Evolutionary conservation across 2,888 invertebrate species (phyloP).

Genomic region (Punctoribates punctum): DNA sequence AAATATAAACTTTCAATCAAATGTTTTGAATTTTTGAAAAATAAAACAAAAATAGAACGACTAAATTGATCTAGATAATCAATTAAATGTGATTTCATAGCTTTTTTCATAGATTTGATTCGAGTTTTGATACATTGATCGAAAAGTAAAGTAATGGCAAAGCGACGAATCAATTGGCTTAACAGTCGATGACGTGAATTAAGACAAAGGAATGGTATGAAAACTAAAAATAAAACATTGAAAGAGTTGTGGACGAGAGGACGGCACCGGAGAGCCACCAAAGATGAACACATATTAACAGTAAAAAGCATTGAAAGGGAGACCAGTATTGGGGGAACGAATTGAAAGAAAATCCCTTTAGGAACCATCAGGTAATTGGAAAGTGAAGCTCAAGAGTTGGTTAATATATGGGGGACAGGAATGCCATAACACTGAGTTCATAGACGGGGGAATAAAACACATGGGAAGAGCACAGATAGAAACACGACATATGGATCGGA

Average conservation of each 20-base stretch:
- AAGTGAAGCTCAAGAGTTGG: constrained; percentile 16
- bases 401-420: background rate
- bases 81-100: no score
- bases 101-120: no score
- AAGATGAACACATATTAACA: background rate
- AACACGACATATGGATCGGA: constrained; percentile 35
- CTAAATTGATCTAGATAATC: no score
- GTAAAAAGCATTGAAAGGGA: constrained; percentile 28
- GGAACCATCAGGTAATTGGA: constrained; percentile 38
- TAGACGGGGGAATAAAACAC: constrained; percentile 26
- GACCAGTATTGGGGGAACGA: background rate
- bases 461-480: constrained; percentile 20
- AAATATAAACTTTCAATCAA: no score
- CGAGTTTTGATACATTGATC: no score
- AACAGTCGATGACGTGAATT: constrained; percentile 10
- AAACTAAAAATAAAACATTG: background rate
- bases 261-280: background rate
- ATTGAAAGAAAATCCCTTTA: constrained; percentile 27
- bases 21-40: no score
- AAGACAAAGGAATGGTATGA: constrained; percentile 13
- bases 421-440: background rate
- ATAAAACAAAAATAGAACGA: no score
- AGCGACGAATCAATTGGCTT: constrained; percentile 2
- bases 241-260: background rate
- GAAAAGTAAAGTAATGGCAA: no score